A percentile compares a stretch with the other conserved stretches of the same genome.
phyloP scores from a whole-genome alignment of 2,888 invertebrate species.

The Stegophylla sp. region DNA sequence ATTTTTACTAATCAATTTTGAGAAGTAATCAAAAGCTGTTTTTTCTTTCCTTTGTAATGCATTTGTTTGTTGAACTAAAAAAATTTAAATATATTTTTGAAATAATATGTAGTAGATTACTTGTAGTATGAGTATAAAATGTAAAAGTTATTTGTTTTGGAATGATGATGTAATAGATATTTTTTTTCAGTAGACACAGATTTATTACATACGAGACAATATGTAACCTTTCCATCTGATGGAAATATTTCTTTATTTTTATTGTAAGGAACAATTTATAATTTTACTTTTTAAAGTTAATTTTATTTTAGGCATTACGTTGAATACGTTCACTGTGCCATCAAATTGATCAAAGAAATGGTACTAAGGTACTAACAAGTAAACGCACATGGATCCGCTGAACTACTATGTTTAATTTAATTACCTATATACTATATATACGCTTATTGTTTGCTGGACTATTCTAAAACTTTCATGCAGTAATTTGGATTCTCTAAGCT shows the following conservation, averaged over 20 bases:
- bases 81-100: neutral
- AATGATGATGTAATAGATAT: conserved; percentile 5
- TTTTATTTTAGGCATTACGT: too few relatives aligned
- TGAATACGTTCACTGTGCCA: too few relatives aligned
- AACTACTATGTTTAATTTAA: too few relatives aligned
- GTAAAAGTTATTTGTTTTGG: neutral
- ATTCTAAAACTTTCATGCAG: too few relatives aligned
- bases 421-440: too few relatives aligned
- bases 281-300: too few relatives aligned
- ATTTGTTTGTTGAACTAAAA: neutral
- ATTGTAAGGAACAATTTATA: neutral
- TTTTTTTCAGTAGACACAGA: neutral
- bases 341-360: too few relatives aligned
- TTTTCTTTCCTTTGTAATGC: neutral
- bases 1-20: neutral
- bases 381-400: too few relatives aligned
- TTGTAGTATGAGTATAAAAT: neutral
- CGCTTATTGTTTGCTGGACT: too few relatives aligned
- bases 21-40: neutral
- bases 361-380: too few relatives aligned
- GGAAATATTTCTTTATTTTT: neutral
- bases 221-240: neutral
- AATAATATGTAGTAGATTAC: neutral
- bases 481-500: too few relatives aligned
- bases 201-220: too few relatives aligned